These are phyloP conservation scores for Hoplostethus mediterraneus DNA, from an alignment of 2,797 vertebrate genomes.

Conservation along the genomic window DNA sequence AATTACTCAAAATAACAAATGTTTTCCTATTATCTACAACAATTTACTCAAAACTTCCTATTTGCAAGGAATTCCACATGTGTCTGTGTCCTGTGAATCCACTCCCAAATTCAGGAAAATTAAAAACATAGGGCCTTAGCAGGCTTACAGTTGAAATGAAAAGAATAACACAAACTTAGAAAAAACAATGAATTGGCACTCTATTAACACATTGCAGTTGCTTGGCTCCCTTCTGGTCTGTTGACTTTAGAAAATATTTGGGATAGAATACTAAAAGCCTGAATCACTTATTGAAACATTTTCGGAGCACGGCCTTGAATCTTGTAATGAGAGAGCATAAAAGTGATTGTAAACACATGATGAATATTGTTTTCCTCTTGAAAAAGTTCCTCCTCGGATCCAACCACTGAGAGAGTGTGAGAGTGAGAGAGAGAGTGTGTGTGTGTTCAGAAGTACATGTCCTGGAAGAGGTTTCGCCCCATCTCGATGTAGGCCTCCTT, in stretches of 20 bases:
- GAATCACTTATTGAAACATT: slow-evolving; percentile 40
- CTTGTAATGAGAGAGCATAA: slow-evolving; percentile 3
- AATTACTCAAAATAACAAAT: slow-evolving; percentile 20
- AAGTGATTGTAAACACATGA: slow-evolving; percentile 28
- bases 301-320: slow-evolving; percentile 13
- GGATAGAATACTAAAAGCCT: slow-evolving; percentile 40
- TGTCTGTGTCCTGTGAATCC: neutral
- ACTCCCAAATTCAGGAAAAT: neutral
- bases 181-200: slow-evolving; percentile 29
- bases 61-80: slow-evolving; percentile 1
- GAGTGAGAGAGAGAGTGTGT: neutral
- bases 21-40: slow-evolving; percentile 7
- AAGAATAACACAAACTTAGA: slow-evolving; percentile 4
- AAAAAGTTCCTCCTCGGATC: slow-evolving; percentile 5
- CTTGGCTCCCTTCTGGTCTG: slow-evolving; percentile 4
- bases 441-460: slow-evolving; percentile 88
- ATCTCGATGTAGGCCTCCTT: slow-evolving; percentile 98
- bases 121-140: neutral
- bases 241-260: slow-evolving; percentile 46
- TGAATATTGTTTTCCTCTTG: slow-evolving; percentile 22
- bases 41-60: neutral
- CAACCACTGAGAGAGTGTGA: neutral
- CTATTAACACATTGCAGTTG: slow-evolving; percentile 12
- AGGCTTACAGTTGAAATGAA: slow-evolving; percentile 1
- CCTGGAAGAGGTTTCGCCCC: slow-evolving; percentile 95